Evolutionary conservation across 2,797 vertebrate species (phyloP).

Genomic region (Tinamus major): DNA sequence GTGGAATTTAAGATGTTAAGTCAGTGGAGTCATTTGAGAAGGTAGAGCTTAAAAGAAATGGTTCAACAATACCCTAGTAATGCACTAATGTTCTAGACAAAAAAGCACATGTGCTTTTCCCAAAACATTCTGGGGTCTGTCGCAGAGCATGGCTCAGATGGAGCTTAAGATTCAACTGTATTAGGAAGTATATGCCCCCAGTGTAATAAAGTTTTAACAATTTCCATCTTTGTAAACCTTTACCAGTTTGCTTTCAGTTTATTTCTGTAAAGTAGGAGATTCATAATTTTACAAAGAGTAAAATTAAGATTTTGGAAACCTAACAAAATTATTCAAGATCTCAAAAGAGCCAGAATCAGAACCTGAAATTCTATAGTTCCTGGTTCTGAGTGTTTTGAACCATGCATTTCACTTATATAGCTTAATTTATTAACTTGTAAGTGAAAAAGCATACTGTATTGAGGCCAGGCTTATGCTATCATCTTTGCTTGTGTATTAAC

Average conservation of each 20-base stretch:
- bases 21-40: background rate
- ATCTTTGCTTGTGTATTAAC: slow-evolving; percentile 18
- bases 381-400: background rate
- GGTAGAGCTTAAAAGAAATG: slow-evolving; percentile 22
- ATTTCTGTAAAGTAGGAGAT: background rate
- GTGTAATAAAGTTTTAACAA: slow-evolving; percentile 15
- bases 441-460: background rate
- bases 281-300: background rate
- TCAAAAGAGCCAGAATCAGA: background rate
- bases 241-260: background rate
- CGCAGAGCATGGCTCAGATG: background rate
- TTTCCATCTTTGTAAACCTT: slow-evolving; percentile 31
- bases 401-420: background rate
- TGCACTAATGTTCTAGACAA: background rate
- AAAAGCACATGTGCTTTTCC: background rate
- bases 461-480: background rate
- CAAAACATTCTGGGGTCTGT: slow-evolving; percentile 16
- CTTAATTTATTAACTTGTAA: slow-evolving; percentile 2
- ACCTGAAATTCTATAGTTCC: background rate
- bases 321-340: background rate
- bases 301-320: background rate
- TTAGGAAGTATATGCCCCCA: background rate
- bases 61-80: background rate
- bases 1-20: slow-evolving; percentile 37
- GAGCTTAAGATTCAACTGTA: slow-evolving; percentile 9